These are phyloP conservation scores for Machaerirhynchus nigripectus DNA, from an alignment of 2,113 vertebrate genomes.

Conservation along the genomic window DNA sequence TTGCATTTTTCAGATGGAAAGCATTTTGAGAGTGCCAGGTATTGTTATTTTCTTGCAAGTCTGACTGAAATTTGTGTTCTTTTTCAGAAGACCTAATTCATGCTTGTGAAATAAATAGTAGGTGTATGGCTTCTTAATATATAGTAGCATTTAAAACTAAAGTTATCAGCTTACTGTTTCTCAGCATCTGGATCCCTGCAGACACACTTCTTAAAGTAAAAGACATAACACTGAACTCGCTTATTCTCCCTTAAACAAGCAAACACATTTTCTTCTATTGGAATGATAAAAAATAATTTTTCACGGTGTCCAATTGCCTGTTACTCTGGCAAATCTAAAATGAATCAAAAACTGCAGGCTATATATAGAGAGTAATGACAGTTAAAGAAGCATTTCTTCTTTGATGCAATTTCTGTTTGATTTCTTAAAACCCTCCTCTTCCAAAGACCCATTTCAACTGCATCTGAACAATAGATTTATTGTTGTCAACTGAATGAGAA, in stretches of 20 bases:
- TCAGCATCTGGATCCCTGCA: background rate
- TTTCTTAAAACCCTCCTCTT: background rate
- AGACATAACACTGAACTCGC: background rate
- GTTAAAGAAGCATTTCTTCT: constrained; percentile 19
- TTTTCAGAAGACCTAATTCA: background rate
- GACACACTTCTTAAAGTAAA: background rate
- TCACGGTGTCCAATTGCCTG: background rate
- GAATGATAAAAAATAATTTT: constrained; percentile 3
- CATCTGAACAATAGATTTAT: constrained; percentile 35
- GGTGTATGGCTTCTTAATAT: background rate
- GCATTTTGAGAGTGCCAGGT: background rate
- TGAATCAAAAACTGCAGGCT: background rate
- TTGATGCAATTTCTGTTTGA: constrained; percentile 12
- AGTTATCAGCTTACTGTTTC: background rate
- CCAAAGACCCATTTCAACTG: constrained; percentile 5
- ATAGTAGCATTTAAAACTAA: background rate
- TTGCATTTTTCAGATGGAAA: background rate
- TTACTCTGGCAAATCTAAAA: background rate
- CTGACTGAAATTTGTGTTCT: background rate
- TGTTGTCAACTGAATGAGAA: background rate
- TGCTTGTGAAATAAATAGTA: background rate
- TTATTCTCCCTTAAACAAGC: constrained; percentile 2
- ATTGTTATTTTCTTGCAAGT: background rate
- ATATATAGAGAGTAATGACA: background rate
- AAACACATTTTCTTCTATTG: background rate